These are phyloP conservation scores for Fregata magnificens DNA, from an alignment of 2,113 vertebrate genomes.

Conservation along the genomic window DNA sequence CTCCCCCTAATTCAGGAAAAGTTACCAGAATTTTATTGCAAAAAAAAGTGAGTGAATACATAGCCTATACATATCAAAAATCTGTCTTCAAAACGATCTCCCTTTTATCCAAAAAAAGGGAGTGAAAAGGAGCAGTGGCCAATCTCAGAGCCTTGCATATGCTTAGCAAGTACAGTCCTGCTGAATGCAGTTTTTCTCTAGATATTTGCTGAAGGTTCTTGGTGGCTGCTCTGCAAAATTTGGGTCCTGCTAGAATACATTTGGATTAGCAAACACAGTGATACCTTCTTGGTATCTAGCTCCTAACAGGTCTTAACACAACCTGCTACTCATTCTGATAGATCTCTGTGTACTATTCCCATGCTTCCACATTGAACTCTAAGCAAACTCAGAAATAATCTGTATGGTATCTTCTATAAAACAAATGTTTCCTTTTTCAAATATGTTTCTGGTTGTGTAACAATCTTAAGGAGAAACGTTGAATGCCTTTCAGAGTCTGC, in stretches of 20 bases:
- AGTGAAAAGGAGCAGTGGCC: neutral
- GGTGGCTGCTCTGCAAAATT: neutral
- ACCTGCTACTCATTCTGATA: neutral
- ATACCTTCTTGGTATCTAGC: neutral
- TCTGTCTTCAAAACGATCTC: neutral
- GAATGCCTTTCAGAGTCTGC: neutral
- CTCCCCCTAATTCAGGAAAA: neutral
- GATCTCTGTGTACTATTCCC: fast-evolving
- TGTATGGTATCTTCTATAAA: neutral
- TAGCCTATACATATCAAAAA: neutral
- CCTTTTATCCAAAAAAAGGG: neutral
- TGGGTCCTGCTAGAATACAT: neutral
- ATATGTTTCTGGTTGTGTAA: neutral
- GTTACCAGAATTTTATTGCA: neutral
- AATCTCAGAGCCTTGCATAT: neutral
- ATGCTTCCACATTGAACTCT: neutral
- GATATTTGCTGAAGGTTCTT: neutral
- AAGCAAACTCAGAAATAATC: neutral
- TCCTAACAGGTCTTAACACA: neutral
- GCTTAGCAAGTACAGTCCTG: neutral
- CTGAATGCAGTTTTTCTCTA: neutral
- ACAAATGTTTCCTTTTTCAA: neutral
- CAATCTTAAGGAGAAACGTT: neutral
- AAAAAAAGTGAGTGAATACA: neutral
- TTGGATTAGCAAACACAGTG: neutral